phyloP scores from a whole-genome alignment of 2,888 invertebrate species.

The Drosophila longiperda region DNA sequence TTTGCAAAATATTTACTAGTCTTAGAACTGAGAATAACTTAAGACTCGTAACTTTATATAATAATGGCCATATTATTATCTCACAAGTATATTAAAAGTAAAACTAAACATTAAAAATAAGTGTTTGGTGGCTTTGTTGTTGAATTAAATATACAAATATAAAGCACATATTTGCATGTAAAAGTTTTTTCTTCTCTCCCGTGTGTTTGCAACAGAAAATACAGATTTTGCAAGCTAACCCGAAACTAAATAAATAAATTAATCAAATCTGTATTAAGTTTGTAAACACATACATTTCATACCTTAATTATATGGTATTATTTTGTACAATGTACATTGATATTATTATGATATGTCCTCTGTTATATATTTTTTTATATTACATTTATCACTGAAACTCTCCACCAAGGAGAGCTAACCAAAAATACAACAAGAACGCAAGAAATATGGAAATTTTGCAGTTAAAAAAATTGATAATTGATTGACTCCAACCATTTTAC shows the following conservation, averaged over 20 bases:
- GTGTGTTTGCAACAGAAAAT: background rate
- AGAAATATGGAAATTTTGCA: background rate
- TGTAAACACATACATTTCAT: too few species aligned
- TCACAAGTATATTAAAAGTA: background rate
- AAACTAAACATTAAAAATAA: background rate
- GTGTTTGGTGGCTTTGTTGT: background rate
- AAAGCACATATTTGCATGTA: background rate
- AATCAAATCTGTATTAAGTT: background rate
- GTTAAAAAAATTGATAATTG: too few species aligned
- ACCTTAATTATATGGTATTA: background rate
- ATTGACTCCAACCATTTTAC: background rate
- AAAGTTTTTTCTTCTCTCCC: background rate
- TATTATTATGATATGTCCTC: background rate
- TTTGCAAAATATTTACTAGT: background rate
- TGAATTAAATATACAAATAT: background rate
- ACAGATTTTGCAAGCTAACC: background rate
- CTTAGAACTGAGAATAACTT: background rate
- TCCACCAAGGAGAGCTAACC: background rate
- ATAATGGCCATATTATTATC: background rate
- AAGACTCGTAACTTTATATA: conserved; percentile 3
- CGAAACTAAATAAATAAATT: background rate
- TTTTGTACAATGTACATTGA: background rate
- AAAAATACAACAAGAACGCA: background rate
- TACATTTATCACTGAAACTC: background rate
- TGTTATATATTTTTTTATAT: background rate